Conservation (phyloP, 2,113 vertebrate species). For the Salvelinus namaycush region DNA sequence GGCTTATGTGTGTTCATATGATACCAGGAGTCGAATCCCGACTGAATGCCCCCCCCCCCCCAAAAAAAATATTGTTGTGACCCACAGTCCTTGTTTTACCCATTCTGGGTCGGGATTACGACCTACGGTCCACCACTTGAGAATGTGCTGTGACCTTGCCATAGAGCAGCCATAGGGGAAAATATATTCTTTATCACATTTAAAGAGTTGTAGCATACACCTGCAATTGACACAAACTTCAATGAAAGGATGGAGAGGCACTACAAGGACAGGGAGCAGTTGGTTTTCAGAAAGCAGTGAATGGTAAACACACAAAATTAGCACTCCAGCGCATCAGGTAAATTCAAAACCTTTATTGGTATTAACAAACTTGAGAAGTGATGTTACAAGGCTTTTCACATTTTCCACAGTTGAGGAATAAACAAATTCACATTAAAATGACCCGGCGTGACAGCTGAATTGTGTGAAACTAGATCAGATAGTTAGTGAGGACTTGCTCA, state of each 20-base stretch:
- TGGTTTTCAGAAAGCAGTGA: neutral
- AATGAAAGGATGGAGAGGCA: too few species aligned
- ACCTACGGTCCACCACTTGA: too few species aligned
- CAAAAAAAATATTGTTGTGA: too few species aligned
- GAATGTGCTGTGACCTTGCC: neutral
- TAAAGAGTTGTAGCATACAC: too few species aligned
- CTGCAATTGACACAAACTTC: too few species aligned
- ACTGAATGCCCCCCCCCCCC: too few species aligned
- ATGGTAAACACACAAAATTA: neutral
- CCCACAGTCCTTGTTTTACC: too few species aligned
- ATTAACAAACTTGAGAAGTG: neutral
- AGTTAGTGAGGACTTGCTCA: neutral
- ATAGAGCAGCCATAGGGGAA: neutral
- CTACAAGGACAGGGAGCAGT: neutral
- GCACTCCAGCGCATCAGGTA: neutral
- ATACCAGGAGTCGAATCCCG: too few species aligned
- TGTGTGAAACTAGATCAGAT: neutral
- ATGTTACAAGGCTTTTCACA: constrained; percentile 24
- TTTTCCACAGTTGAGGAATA: constrained; percentile 10
- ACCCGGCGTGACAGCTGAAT: neutral
- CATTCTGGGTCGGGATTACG: too few species aligned
- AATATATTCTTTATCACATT: neutral
- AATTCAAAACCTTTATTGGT: constrained; percentile 4
- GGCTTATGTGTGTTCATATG: too few species aligned
- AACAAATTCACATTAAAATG: neutral